Conservation (phyloP, 2,888 invertebrate species). For the Anagyrus pseudococci region DNA sequence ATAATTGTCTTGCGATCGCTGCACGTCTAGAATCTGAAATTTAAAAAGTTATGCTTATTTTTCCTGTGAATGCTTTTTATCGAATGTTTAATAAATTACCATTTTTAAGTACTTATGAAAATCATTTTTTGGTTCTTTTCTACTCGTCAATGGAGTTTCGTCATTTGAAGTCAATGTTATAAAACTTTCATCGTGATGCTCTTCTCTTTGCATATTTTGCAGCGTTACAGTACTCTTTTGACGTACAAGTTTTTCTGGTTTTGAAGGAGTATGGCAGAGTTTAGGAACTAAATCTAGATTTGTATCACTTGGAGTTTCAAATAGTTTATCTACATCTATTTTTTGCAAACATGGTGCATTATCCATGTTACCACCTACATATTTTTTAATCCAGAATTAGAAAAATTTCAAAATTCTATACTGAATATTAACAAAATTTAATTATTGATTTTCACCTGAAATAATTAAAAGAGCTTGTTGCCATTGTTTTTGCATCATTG, state of each 20-base stretch:
- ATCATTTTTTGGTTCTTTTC: slow-evolving; percentile 58
- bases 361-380: slow-evolving; percentile 51
- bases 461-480: slow-evolving; percentile 77
- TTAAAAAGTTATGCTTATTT: slow-evolving; percentile 24
- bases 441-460: slow-evolving; percentile 53
- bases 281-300: slow-evolving; percentile 49
- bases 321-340: slow-evolving; percentile 50
- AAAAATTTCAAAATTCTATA: slow-evolving; percentile 4
- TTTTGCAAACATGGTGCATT: slow-evolving; percentile 49
- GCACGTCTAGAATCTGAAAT: slow-evolving; percentile 56
- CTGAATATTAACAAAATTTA: slow-evolving; percentile 9
- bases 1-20: slow-evolving; percentile 49
- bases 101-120: slow-evolving; percentile 64
- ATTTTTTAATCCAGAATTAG: slow-evolving; percentile 15
- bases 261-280: slow-evolving; percentile 46
- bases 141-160: slow-evolving; percentile 58
- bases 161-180: slow-evolving; percentile 50
- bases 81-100: no score
- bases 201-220: slow-evolving; percentile 39
- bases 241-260: slow-evolving; percentile 47
- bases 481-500: slow-evolving; percentile 83
- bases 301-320: slow-evolving; percentile 47
- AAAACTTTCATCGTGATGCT: slow-evolving; percentile 49
- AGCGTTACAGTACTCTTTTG: slow-evolving; percentile 39
- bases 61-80: no score